Base-by-base conservation (phyloP, 1,140 invertebrate genomes). In the Formica selysi region DNA sequence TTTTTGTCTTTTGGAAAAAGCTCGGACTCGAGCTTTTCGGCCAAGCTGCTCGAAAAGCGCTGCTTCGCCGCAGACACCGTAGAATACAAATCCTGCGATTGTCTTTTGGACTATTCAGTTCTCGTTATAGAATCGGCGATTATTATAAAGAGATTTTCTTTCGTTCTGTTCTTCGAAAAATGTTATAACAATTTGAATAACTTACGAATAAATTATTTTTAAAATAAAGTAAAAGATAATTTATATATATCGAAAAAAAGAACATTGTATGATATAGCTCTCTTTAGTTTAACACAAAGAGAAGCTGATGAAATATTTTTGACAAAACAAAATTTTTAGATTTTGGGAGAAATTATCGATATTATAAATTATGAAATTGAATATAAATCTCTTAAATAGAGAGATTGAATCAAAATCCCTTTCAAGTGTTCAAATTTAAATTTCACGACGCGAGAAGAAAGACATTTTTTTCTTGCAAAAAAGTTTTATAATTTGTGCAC, bases 11-110 rank as follows among this genome's bases (percentile, higher is more conserved):
- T 51, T 51, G 59, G 65, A 36, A 70, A 71, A 81, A 81, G 26
- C 67, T 4, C 68, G 6, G 68, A 26, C 54, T n/a, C 38, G 68
- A 36, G 38, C 29, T 38, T 19, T 51, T 51, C 48, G 48, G 36
- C 51, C 51, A 81, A 81, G 54, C 54, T 81, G 79, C 78, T 71
- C 54, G 67, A 81, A 81, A 81, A 81, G 67, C 54, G 38, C 26
- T 38, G 51, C 11, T 29, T 68, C 44, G 16, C 16, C 26, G 19
- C 57, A 32, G 1, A 70, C 32, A 38, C 44, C 32, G 22, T 41
- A 16, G 48, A 51, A 26, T 19, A 57, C 44, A 61, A 61, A 71
- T 73, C 44, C 54, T 8, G 22, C 36, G 54, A 59, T 71, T 73
- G 19, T 32, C 67, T 32, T 71, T 71, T 51, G 54, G 26, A 59